A percentile compares a stretch with the other conserved stretches of the same genome.
phyloP scores from a whole-genome alignment of 2,113 vertebrate species.

The Coturnix japonica region DNA sequence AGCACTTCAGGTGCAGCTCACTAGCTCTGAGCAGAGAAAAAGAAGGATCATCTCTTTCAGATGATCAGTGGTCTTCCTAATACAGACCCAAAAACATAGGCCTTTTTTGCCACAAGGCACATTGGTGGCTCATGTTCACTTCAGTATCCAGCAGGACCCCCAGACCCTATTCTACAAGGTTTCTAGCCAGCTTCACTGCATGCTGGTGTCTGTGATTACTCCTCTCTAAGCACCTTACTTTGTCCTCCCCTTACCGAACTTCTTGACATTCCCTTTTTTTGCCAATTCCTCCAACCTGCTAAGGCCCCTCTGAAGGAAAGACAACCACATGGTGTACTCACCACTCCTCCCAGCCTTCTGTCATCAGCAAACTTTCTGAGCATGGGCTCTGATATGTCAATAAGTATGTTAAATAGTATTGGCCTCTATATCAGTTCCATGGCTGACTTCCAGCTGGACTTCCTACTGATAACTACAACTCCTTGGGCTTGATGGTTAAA shows the following conservation, averaged over 20 bases:
- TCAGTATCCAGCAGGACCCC: background rate
- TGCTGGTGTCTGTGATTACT: background rate
- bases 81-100: background rate
- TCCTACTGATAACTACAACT: background rate
- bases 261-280: background rate
- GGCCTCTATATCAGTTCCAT: background rate
- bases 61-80: background rate
- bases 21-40: background rate
- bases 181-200: background rate
- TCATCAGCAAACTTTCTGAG: background rate
- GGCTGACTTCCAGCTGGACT: background rate
- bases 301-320: background rate
- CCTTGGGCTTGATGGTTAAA: background rate
- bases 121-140: background rate
- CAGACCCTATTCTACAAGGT: background rate
- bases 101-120: background rate
- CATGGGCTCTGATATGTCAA: background rate
- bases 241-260: background rate
- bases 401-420: background rate
- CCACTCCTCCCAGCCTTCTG: background rate
- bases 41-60: background rate
- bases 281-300: background rate
- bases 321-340: background rate
- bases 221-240: background rate
- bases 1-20: background rate